These are phyloP conservation scores for Dichetophora obliterata DNA, from an alignment of 2,888 invertebrate genomes.

Conservation along the genomic window DNA sequence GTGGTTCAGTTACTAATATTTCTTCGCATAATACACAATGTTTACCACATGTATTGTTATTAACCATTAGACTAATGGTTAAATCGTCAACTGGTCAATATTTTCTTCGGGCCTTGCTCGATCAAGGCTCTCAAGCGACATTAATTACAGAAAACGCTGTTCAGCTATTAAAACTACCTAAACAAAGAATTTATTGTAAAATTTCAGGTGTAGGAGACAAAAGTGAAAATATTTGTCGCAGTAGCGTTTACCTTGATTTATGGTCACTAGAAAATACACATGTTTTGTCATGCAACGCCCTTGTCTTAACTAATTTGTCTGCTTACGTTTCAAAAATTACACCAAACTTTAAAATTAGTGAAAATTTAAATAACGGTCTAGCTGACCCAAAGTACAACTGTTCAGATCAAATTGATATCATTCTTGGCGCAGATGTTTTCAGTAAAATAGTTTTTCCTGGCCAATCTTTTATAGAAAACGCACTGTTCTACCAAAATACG, in stretches of 20 bases:
- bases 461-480: conserved; percentile 30
- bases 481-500: conserved; percentile 41
- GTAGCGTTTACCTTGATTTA: background rate
- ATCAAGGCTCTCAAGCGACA: background rate
- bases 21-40: too few species aligned
- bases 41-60: too few species aligned
- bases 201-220: background rate
- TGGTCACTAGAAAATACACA: background rate
- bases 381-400: conserved; percentile 34
- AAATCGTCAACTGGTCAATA: background rate
- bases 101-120: background rate
- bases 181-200: background rate
- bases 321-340: background rate
- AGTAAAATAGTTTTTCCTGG: conserved; percentile 29
- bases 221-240: background rate
- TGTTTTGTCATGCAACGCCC: background rate
- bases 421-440: conserved; percentile 35
- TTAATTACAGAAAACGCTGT: conserved; percentile 7
- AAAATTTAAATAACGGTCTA: background rate
- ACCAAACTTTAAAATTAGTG: background rate
- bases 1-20: too few species aligned
- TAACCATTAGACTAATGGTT: too few species aligned
- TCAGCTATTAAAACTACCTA: conserved; percentile 2
- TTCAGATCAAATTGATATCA: conserved; percentile 33
- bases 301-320: background rate